Evolutionary conservation across 2,888 invertebrate genomes (phyloP), one percentile per base, ranked within the genome.

Genomic region (Lacanobia oleracea): DNA sequence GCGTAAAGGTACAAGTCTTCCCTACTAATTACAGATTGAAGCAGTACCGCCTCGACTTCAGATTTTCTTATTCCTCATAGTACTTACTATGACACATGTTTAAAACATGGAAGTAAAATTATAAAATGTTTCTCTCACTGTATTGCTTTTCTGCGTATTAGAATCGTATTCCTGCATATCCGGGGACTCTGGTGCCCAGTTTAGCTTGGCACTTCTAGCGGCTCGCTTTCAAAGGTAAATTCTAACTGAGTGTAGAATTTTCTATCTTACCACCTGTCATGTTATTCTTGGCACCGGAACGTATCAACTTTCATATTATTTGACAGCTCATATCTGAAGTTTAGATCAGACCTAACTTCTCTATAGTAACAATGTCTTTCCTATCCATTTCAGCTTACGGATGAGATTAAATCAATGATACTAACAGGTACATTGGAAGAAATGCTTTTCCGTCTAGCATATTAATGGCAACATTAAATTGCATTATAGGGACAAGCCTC

Each of bases 341-440:
- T 81, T 78, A 81, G 77, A 83, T 83, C 63, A 10, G 66, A 67
- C 57, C 61, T 37, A 70, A 70, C 67, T 69, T 48, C 64, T 77
- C 67, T 69, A 23, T 74, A 67, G 45, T 56, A 67, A 73, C 73
- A 37, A 75, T 61, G 75, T 75, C 23, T 59, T 75, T 59, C 81
- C 81, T 78, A 78, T 80, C 59, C 53, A 81, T 69, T 86, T 84
- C 84, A 82, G 48, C 21, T 69, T 85, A 84, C 84, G 82, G 74
- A 67, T 77, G 69, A 84, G 75, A 86, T 88, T 78, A 81, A 84
- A 83, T 77, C 53, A 60, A 60, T 54, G 78, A 60, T 74, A 69
- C 45, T 40, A 77, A 51, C 59, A 7, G 21, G 37, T 75, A 57
- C 43, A 57, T 57, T 53, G 64, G 48, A 61, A 67, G 63, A 70